Percentiles rank a stretch among this genome's conserved stretches.
These are phyloP conservation scores for Fukomys damarensis DNA, from an alignment of 2,113 vertebrate species.

Conservation along the genomic window DNA sequence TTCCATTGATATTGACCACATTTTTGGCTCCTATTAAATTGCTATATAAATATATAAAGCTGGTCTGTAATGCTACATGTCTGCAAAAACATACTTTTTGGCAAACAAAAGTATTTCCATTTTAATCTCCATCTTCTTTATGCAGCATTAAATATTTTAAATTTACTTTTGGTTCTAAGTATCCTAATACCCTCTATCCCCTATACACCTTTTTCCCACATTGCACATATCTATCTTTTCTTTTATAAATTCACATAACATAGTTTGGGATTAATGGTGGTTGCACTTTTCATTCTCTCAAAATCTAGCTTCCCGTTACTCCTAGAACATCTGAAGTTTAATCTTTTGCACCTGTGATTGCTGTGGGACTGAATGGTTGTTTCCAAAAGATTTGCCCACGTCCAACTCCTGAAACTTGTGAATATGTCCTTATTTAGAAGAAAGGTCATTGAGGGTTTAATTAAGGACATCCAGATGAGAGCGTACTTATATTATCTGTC, in stretches of 20 bases:
- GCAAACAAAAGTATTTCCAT: slow-evolving; percentile 84
- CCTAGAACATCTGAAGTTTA: not conserved
- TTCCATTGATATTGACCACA: slow-evolving; percentile 71
- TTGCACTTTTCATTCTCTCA: not conserved
- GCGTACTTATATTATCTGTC: not conserved
- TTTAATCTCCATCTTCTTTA: slow-evolving; percentile 79
- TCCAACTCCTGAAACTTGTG: not conserved
- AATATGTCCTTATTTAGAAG: not conserved
- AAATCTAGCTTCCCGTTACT: not conserved
- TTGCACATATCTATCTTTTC: not conserved
- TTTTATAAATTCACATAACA: not conserved
- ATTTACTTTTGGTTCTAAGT: slow-evolving; percentile 68
- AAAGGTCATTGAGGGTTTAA: not conserved
- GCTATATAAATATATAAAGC: slow-evolving; percentile 74
- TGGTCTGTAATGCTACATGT: slow-evolving; percentile 64
- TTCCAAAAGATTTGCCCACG: not conserved
- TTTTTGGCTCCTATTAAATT: slow-evolving; percentile 80
- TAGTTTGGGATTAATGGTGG: not conserved
- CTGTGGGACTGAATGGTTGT: not conserved
- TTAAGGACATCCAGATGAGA: not conserved
- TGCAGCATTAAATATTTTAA: slow-evolving; percentile 74
- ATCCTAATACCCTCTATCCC: not conserved
- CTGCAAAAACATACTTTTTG: slow-evolving; percentile 81
- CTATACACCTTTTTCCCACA: not conserved
- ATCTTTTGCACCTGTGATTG: not conserved